Base-by-base conservation (phyloP, 2,113 vertebrate species). In the Cephalopholis sonnerati region DNA sequence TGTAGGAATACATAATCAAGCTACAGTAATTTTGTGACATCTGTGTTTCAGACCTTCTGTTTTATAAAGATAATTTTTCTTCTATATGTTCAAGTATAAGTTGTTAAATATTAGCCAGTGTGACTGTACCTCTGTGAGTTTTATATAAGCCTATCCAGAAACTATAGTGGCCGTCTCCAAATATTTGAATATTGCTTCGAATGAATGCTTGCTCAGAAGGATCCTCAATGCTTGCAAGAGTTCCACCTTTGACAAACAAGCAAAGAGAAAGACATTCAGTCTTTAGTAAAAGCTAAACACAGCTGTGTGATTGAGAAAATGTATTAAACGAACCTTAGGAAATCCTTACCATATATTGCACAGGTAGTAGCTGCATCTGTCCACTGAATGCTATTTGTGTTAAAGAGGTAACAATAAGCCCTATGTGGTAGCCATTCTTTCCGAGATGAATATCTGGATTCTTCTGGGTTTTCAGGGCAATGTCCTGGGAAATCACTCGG, bases 341-440 rank as follows among this genome's bases (percentile, higher is more conserved):
- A 62, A 3, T 0, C 3, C 81, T 55, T 80, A 97, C 97, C 96
- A 79, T 95, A 80, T 69, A 76, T 81, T 36, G 93, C 75, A 85
- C 97, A 98, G 62, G 84, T 91, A 73, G 95, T 85, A n/a, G 96
- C 94, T 8, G 97, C 96, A 6, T 94, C 89, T 12, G 94, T 65
- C 97, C 97, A 98, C 27, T 75, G 65, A 0, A 29, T 76, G 12
- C 27, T 70, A 0, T 92, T 76, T 48, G 91, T 93, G 39, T 96
- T 57, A 57, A 97, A 90, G 10, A 94, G 89, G 76, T 99, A 99
- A 81, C 97, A 99, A 41, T 97, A 91, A 22, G 94, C 93, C 29
- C 91, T 94, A 83, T 95, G 98, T 70, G 97, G 96, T 44, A 96
- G 75, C 97, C 97, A 99, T 2, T 2, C 10, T 9, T 41, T 9